Evolutionary conservation across 2,888 invertebrate species (phyloP).

Genomic region (Syritta pipiens): DNA sequence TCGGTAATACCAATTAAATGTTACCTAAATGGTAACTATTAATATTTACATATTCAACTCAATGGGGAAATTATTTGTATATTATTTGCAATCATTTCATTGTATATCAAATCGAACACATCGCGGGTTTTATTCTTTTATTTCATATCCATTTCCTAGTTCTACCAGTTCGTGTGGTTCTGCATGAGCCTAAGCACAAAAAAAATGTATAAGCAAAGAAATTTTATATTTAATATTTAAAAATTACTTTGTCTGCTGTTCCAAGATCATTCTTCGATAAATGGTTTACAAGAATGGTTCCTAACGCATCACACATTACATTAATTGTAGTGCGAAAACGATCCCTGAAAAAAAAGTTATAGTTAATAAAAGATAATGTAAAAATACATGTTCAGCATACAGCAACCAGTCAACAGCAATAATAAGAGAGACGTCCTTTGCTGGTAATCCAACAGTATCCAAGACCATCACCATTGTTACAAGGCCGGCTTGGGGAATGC

Average conservation of each 20-base stretch:
- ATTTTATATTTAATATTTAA: constrained; percentile 5
- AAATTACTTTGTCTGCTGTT: constrained; percentile 78
- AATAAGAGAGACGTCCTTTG: constrained; percentile 93
- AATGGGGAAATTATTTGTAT: constrained; percentile 29
- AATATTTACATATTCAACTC: constrained; percentile 54
- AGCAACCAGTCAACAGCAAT: constrained; percentile 95
- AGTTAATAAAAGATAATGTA: not conserved
- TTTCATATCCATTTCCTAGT: constrained; percentile 80
- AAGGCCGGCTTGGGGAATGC: constrained; percentile 96
- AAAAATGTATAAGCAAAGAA: not conserved
- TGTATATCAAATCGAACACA: not conserved
- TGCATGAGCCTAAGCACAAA: constrained; percentile 78
- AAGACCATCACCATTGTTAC: constrained; percentile 98
- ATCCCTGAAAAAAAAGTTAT: constrained; percentile 82
- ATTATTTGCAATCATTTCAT: constrained; percentile 3
- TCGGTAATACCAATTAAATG: not conserved
- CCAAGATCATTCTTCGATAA: constrained; percentile 88
- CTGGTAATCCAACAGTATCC: constrained; percentile 93
- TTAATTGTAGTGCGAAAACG: constrained; percentile 94
- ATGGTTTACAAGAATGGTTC: constrained; percentile 94
- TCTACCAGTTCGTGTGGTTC: constrained; percentile 85
- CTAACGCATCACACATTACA: constrained; percentile 96
- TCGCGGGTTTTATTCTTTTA: constrained; percentile 76
- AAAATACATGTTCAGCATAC: constrained; percentile 82
- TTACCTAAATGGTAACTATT: constrained; percentile 1